phyloP scores from a whole-genome alignment of 2,888 invertebrate genomes.

The Monochamus alternatus region DNA sequence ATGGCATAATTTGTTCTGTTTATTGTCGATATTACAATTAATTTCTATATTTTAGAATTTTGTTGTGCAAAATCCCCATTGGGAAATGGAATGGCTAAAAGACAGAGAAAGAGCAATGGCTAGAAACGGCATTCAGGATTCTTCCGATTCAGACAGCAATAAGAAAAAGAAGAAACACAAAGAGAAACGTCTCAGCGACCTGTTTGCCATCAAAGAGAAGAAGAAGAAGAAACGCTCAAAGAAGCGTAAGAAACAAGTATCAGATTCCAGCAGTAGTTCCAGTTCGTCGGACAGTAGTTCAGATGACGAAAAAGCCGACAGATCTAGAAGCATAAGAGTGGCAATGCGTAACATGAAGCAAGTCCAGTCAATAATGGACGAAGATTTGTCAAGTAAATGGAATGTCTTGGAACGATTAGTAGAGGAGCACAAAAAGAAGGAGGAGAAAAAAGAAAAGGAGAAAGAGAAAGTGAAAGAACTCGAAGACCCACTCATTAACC shows the following conservation, averaged over 20 bases:
- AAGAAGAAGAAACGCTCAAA: slow-evolving; percentile 73
- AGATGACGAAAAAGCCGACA: slow-evolving; percentile 68
- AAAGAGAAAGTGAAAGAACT: slow-evolving; percentile 48
- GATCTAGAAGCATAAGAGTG: slow-evolving; percentile 77
- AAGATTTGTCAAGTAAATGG: slow-evolving; percentile 69
- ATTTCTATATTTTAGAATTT: slow-evolving; percentile 77
- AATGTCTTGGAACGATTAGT: slow-evolving; percentile 70
- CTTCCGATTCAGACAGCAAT: slow-evolving; percentile 55
- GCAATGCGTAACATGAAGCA: slow-evolving; percentile 77
- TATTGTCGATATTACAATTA: background rate
- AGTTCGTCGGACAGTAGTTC: slow-evolving; percentile 70
- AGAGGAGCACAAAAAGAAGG: slow-evolving; percentile 71
- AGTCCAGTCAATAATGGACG: slow-evolving; percentile 71
- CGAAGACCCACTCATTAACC: slow-evolving; percentile 69
- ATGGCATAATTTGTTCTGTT: no score
- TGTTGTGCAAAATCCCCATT: slow-evolving; percentile 88
- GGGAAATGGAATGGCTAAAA: slow-evolving; percentile 90
- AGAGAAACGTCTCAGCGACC: slow-evolving; percentile 57
- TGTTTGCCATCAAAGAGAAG: slow-evolving; percentile 68
- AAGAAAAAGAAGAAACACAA: slow-evolving; percentile 57
- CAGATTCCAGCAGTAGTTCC: slow-evolving; percentile 70
- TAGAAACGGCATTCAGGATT: slow-evolving; percentile 57
- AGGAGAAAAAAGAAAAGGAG: slow-evolving; percentile 55
- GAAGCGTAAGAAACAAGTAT: slow-evolving; percentile 63
- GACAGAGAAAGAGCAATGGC: slow-evolving; percentile 76